Evolutionary conservation across 2,113 vertebrate species (phyloP).

Genomic region (Mesoclemmys tuberculata): DNA sequence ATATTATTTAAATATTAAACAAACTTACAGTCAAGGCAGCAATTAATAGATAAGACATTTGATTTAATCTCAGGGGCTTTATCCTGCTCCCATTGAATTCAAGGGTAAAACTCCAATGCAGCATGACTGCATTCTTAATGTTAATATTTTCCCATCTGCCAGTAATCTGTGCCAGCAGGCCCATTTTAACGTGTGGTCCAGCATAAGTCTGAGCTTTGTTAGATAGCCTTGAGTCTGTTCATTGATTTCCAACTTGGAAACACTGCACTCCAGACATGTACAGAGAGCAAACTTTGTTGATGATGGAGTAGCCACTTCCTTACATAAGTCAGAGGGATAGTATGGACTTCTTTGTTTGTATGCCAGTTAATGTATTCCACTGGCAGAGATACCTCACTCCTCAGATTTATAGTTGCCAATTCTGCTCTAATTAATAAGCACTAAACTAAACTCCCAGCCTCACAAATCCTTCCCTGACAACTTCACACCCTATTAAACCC

Average conservation of each 20-base stretch:
- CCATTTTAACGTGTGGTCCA: neutral
- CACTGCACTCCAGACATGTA: neutral
- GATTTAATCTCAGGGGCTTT: neutral
- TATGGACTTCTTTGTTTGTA: neutral
- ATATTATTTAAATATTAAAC: conserved; percentile 11
- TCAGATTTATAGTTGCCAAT: conserved; percentile 46
- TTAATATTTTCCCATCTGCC: conserved; percentile 18
- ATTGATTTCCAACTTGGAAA: neutral
- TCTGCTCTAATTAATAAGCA: conserved; percentile 57
- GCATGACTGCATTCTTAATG: neutral
- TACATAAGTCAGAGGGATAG: neutral
- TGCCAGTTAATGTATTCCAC: conserved; percentile 14
- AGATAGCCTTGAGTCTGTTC: neutral
- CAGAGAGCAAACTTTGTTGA: rapidly evolving
- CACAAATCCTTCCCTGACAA: conserved; percentile 47
- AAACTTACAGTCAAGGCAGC: neutral
- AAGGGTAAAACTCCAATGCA: neutral
- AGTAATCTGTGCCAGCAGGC: neutral
- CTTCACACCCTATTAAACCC: conserved; percentile 47
- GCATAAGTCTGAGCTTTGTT: conserved; percentile 11
- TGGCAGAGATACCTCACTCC: conserved; percentile 21
- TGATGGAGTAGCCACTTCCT: neutral
- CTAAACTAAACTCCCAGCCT: conserved; percentile 41
- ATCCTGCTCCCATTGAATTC: neutral
- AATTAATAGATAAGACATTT: neutral